A percentile compares a stretch with the other conserved stretches of the same genome.
phyloP scores from a whole-genome alignment of 2,113 vertebrate species.

The Phycodurus eques region DNA sequence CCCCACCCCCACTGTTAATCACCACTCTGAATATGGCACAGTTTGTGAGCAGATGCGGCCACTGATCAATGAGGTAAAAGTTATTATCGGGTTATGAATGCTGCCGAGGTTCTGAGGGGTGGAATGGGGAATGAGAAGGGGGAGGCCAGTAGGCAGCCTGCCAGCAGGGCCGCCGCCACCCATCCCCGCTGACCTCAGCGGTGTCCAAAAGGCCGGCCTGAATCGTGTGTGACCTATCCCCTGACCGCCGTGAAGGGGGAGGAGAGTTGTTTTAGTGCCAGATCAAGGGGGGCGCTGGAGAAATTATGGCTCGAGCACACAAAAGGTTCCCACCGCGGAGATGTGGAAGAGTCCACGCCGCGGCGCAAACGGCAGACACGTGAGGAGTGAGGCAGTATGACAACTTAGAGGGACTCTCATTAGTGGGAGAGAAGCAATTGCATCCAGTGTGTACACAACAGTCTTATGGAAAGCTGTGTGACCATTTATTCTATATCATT shows the following conservation, averaged over 20 bases:
- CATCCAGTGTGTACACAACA: background rate
- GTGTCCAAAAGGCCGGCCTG: constrained; percentile 59
- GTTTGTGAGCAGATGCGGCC: constrained; percentile 45
- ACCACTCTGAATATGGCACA: constrained; percentile 53
- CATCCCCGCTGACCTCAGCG: constrained; percentile 68
- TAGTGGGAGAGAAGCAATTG: background rate
- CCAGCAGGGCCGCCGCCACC: constrained; percentile 38
- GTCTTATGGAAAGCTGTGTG: no score
- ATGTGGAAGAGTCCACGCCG: background rate
- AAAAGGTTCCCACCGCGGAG: constrained; percentile 30
- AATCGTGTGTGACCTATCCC: constrained; percentile 65
- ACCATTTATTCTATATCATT: no score
- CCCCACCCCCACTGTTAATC: background rate
- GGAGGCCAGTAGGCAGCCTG: constrained; percentile 28
- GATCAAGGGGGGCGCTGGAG: constrained; percentile 17
- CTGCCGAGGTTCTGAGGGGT: constrained; percentile 16
- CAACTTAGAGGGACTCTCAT: background rate
- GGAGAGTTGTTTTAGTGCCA: constrained; percentile 47
- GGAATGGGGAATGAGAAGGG: constrained; percentile 38
- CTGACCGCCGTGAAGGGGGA: constrained; percentile 54
- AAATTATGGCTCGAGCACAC: constrained; percentile 40
- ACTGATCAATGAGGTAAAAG: constrained; percentile 69
- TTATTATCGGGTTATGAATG: constrained; percentile 69
- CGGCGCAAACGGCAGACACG: background rate
- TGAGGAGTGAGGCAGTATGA: background rate